A percentile compares a stretch with the other conserved stretches of the same genome.
These are phyloP conservation scores for Napeogenes inachia DNA, from an alignment of 2,888 invertebrate genomes.

Conservation along the genomic window DNA sequence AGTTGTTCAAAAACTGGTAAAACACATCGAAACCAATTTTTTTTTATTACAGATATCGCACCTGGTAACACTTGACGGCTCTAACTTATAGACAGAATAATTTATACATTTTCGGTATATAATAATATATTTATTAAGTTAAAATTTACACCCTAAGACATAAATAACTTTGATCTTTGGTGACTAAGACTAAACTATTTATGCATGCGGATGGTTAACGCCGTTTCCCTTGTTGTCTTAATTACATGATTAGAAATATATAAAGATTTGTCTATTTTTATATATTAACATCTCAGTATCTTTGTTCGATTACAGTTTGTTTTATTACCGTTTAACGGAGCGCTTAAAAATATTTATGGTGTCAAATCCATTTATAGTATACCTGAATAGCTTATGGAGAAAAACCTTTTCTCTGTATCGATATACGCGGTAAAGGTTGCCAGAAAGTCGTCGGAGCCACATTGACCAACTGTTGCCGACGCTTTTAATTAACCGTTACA, in stretches of 20 bases:
- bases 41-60: too few relatives aligned
- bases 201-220: conserved; percentile 38
- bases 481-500: neutral
- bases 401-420: neutral
- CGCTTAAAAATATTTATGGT: neutral
- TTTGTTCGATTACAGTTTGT: too few relatives aligned
- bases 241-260: too few relatives aligned
- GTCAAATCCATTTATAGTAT: conserved; percentile 18
- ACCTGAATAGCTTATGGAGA: conserved; percentile 13
- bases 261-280: too few relatives aligned
- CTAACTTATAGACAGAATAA: too few relatives aligned
- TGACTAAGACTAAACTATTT: conserved; percentile 59
- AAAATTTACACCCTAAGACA: neutral
- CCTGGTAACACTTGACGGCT: too few relatives aligned
- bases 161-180: conserved; percentile 8
- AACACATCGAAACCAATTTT: too few relatives aligned
- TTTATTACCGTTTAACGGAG: too few relatives aligned
- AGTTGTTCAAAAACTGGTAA: neutral
- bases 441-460: neutral
- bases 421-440: neutral
- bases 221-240: neutral
- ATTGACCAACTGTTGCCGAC: neutral
- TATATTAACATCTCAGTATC: too few relatives aligned
- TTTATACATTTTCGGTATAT: neutral
- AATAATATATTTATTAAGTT: neutral